Evolutionary conservation across 30 jellyfish, hydroid and myxozoan genomes (phyloP).

Genomic region (Sanderia malayensis): DNA sequence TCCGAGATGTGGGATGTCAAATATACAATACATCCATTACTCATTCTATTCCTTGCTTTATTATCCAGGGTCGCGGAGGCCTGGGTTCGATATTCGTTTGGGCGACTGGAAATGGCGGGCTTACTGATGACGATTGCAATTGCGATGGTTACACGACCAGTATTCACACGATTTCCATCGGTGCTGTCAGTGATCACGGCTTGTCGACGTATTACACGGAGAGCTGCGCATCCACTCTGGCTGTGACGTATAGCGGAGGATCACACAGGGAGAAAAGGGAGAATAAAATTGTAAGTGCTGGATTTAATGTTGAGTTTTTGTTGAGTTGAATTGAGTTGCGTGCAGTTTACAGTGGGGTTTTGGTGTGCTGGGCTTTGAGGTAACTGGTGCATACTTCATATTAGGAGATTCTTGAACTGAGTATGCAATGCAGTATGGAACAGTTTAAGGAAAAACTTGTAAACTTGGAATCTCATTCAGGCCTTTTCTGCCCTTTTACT

Average conservation of each 20-base stretch:
- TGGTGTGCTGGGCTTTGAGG: too few species aligned
- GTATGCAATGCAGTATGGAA: too few species aligned
- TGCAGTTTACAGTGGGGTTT: too few species aligned
- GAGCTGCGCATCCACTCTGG: conserved; percentile 98
- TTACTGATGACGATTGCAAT: conserved; percentile 98
- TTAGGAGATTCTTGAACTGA: too few species aligned
- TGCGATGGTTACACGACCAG: conserved; percentile 99
- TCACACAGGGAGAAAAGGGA: conserved; percentile 98
- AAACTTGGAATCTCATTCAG: too few species aligned
- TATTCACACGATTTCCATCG: conserved; percentile 92
- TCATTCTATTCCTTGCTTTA: too few species aligned
- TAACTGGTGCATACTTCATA: too few species aligned
- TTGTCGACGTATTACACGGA: conserved; percentile 97
- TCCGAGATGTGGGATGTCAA: too few species aligned
- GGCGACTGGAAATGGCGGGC: conserved; percentile 99
- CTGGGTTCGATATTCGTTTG: conserved; percentile 97
- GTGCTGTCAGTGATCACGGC: conserved; percentile 99
- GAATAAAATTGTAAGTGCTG: conserved; percentile 83
- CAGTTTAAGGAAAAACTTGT: too few species aligned
- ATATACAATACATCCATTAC: too few species aligned
- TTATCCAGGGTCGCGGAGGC: conserved; percentile 92
- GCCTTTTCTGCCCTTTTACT: too few species aligned
- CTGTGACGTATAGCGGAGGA: conserved; percentile 99
- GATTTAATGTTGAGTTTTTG: neutral
- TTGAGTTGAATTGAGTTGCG: too few species aligned